phyloP scores from a whole-genome alignment of 2,888 invertebrate species.

The Dexiosoma caninum region DNA sequence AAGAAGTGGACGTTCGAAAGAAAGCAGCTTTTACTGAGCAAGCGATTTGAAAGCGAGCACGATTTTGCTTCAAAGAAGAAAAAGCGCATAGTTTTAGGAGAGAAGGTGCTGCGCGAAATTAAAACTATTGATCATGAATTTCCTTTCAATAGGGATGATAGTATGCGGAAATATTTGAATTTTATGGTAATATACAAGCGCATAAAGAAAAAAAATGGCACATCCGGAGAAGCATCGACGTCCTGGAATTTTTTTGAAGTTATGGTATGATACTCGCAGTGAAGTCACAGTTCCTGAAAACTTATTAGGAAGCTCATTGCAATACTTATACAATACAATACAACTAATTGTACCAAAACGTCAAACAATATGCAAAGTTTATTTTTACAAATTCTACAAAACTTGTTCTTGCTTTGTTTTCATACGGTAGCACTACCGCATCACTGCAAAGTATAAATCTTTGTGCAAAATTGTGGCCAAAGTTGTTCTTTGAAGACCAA shows the following conservation, averaged over 20 bases:
- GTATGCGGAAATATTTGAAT: conserved; percentile 48
- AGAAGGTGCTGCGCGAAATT: conserved; percentile 29
- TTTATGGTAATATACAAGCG: conserved; percentile 45
- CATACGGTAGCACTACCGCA: too few species aligned
- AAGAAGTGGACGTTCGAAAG: conserved; percentile 7
- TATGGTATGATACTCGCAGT: conserved; percentile 8
- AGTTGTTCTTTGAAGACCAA: too few species aligned
- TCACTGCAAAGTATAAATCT: too few species aligned
- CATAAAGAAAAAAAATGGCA: conserved; percentile 40
- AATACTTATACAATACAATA: too few species aligned
- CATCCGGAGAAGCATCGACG: conserved; percentile 38
- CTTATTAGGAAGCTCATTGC: not conserved
- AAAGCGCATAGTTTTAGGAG: conserved; percentile 20
- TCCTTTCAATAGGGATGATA: conserved; percentile 43
- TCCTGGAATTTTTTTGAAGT: conserved; percentile 50
- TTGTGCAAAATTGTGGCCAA: too few species aligned
- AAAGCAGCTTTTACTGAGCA: too few species aligned
- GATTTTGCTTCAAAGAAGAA: conserved; percentile 2
- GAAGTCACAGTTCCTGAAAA: conserved; percentile 28
- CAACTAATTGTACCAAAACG: too few species aligned
- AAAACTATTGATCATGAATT: conserved; percentile 18
- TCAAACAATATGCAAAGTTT: too few species aligned
- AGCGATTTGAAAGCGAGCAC: not conserved
- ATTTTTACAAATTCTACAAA: too few species aligned
- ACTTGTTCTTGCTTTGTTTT: too few species aligned